A percentile compares a stretch with the other conserved stretches of the same genome.
These are phyloP conservation scores for Neosilurus mollespiculum DNA, from an alignment of 2,797 vertebrate genomes.

Conservation along the genomic window DNA sequence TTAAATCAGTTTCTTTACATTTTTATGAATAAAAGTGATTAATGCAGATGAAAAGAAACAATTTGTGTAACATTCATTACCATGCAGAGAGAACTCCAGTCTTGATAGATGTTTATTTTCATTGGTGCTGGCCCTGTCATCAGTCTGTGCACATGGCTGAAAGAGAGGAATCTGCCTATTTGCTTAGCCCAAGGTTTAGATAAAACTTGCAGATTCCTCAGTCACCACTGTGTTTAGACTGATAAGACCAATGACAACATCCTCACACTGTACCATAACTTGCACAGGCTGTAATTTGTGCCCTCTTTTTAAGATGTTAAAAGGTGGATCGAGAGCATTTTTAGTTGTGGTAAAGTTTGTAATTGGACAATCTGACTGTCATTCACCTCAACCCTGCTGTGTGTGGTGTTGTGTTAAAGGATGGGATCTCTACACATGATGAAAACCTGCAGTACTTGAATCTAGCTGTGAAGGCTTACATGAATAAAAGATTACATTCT, in stretches of 20 bases:
- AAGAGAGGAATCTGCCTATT: slow-evolving; percentile 20
- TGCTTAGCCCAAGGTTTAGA: slow-evolving; percentile 13
- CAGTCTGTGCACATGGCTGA: slow-evolving; percentile 30
- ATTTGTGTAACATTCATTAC: not conserved
- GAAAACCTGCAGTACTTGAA: slow-evolving; percentile 87
- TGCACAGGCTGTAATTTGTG: not conserved
- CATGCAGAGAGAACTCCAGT: not conserved
- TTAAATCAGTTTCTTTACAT: not conserved
- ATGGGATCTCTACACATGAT: slow-evolving; percentile 76
- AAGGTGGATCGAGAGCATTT: not conserved
- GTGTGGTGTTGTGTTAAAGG: slow-evolving; percentile 69
- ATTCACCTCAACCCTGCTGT: not conserved
- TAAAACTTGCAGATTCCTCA: slow-evolving; percentile 13
- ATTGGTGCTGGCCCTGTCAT: not conserved
- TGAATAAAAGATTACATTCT: slow-evolving; percentile 53
- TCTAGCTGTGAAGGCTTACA: slow-evolving; percentile 76
- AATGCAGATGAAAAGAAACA: slow-evolving; percentile 6
- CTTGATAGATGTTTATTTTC: slow-evolving; percentile 19
- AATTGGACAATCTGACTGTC: not conserved
- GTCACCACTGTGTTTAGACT: slow-evolving; percentile 2
- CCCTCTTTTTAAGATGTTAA: not conserved
- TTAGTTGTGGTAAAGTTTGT: not conserved
- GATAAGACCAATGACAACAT: slow-evolving; percentile 8
- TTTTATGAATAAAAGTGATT: not conserved
- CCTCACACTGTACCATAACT: not conserved